Evolutionary conservation across 53 echinoderm and acorn worm species (phyloP).

Genomic region (Zoroaster sp.): DNA sequence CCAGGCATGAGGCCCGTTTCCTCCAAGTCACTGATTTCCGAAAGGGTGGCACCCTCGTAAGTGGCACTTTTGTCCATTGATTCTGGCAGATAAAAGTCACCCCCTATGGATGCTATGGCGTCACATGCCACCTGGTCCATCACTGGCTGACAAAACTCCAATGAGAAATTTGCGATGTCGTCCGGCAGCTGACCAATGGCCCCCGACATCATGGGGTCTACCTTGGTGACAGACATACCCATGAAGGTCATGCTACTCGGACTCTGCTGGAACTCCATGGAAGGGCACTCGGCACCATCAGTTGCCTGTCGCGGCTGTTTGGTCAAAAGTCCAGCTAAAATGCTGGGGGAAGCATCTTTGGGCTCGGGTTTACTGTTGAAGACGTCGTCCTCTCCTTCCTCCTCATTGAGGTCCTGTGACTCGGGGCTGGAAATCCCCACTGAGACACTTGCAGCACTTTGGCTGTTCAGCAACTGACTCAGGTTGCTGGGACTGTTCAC

Average conservation of each 20-base stretch:
- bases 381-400: slow-evolving; percentile 60
- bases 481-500: slow-evolving; percentile 75
- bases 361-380: slow-evolving; percentile 16
- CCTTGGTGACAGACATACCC: slow-evolving; percentile 57
- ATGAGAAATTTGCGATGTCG: slow-evolving; percentile 86
- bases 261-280: slow-evolving; percentile 17
- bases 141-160: slow-evolving; percentile 74
- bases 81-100: slow-evolving; percentile 20
- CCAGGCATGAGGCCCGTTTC: neutral
- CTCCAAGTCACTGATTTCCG: slow-evolving; percentile 41
- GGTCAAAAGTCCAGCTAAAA: slow-evolving; percentile 36
- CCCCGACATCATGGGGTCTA: slow-evolving; percentile 55
- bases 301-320: neutral
- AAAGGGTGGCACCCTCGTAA: slow-evolving; percentile 8
- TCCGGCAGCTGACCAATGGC: slow-evolving; percentile 69
- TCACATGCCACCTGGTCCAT: slow-evolving; percentile 75
- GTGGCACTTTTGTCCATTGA: neutral
- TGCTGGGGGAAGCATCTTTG: slow-evolving; percentile 22
- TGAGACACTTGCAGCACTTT: slow-evolving; percentile 55
- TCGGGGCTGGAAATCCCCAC: slow-evolving; percentile 51
- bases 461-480: slow-evolving; percentile 71
- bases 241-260: slow-evolving; percentile 2
- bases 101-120: slow-evolving; percentile 55
- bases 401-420: slow-evolving; percentile 48
- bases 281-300: neutral